A percentile compares a stretch with the other conserved stretches of the same genome.
phyloP scores from a whole-genome alignment of 2,888 invertebrate species.

The Chymomyza procnemis region DNA sequence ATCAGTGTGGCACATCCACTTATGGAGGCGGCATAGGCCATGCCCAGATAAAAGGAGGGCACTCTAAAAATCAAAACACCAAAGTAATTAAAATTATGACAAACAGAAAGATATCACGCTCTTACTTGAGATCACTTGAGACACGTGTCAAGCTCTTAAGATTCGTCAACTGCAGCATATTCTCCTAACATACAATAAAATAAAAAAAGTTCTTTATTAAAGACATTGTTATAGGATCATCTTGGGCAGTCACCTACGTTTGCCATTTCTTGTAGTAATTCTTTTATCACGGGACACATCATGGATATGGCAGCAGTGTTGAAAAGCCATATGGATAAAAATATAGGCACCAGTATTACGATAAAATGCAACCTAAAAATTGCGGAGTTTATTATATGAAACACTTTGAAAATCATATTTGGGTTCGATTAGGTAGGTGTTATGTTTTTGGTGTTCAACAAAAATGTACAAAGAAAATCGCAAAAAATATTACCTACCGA shows the following conservation, averaged over 20 bases:
- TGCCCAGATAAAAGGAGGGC: conserved; percentile 84
- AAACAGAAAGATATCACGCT: background rate
- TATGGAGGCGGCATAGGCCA: conserved; percentile 86
- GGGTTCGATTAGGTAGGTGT: too few relatives aligned
- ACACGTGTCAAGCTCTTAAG: conserved; percentile 18
- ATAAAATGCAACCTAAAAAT: conserved; percentile 84
- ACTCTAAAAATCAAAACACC: background rate
- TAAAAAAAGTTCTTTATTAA: background rate
- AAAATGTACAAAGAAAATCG: too few relatives aligned
- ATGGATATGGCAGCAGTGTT: conserved; percentile 93
- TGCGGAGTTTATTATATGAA: conserved; percentile 63
- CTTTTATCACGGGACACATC: conserved; percentile 92
- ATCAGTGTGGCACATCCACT: conserved; percentile 86
- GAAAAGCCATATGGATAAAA: conserved; percentile 79
- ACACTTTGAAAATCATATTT: too few relatives aligned
- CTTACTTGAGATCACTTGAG: background rate
- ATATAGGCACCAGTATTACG: conserved; percentile 90
- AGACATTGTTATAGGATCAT: background rate
- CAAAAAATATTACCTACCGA: too few relatives aligned
- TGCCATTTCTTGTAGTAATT: conserved; percentile 87
- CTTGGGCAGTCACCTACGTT: conserved; percentile 79
- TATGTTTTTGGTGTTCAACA: too few relatives aligned
- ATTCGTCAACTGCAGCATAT: conserved; percentile 12
- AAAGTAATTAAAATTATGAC: background rate
- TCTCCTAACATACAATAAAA: conserved; percentile 16